These are phyloP conservation scores for Clitarchus hookeri DNA, from an alignment of 2,888 invertebrate genomes.

Conservation along the genomic window DNA sequence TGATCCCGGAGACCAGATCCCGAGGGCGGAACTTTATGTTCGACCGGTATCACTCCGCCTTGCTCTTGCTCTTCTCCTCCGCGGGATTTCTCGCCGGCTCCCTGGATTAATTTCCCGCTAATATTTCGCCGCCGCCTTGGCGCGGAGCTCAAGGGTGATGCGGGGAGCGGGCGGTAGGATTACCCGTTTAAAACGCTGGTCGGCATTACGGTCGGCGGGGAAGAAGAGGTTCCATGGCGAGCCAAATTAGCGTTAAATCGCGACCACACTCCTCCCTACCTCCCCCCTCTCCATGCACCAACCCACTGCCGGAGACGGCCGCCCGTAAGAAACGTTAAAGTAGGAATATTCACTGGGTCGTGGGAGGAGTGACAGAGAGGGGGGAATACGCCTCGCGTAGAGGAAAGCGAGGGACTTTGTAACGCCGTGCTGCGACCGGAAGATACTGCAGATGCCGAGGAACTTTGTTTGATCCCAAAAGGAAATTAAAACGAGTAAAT, in stretches of 20 bases:
- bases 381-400: not conserved
- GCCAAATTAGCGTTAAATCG: slow-evolving; percentile 14
- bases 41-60: not conserved
- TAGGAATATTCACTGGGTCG: not conserved
- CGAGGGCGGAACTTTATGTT: not conserved
- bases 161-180: not conserved
- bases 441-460: not conserved
- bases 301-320: not conserved
- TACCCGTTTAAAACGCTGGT: slow-evolving; percentile 8
- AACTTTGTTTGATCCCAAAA: not conserved
- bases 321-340: not conserved
- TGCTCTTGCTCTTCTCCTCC: not conserved
- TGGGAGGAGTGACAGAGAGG: not conserved
- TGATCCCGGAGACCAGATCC: not conserved
- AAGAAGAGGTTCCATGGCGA: slow-evolving; percentile 1
- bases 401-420: too few species aligned
- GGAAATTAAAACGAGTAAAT: slow-evolving; percentile 10
- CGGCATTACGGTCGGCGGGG: not conserved
- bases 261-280: not conserved
- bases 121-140: slow-evolving; percentile 2
- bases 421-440: not conserved
- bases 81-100: not conserved
- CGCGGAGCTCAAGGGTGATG: not conserved
- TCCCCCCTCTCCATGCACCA: not conserved
- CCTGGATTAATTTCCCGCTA: not conserved